phyloP scores from a whole-genome alignment of 2,888 invertebrate species.

The Aplocera efformata region DNA sequence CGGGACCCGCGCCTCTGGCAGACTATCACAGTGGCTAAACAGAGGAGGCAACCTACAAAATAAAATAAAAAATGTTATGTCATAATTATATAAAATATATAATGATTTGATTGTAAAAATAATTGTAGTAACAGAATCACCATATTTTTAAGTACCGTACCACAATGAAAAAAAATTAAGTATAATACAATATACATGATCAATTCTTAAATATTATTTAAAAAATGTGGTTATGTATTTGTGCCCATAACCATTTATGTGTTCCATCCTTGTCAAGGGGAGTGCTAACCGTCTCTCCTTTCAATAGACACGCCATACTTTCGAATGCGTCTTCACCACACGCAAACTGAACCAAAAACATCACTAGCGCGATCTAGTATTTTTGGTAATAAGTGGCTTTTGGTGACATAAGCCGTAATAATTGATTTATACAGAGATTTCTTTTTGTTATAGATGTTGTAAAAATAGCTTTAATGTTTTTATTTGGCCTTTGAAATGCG shows the following conservation, averaged over 20 bases:
- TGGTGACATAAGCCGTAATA: too few species aligned
- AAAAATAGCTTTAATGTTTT: too few species aligned
- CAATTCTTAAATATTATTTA: too few species aligned
- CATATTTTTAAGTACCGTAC: too few species aligned
- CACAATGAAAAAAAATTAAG: too few species aligned
- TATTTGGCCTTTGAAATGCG: too few species aligned
- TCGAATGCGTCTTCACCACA: neutral
- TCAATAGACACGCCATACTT: conserved; percentile 89
- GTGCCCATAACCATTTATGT: conserved; percentile 36
- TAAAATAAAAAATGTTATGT: too few species aligned
- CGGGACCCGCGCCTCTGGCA: conserved; percentile 65
- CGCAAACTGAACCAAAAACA: neutral
- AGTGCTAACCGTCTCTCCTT: conserved; percentile 99
- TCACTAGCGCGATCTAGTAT: conserved; percentile 12
- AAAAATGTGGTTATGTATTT: conserved; percentile 4
- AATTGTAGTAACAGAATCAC: too few species aligned
- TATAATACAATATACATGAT: too few species aligned
- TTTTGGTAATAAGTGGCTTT: neutral
- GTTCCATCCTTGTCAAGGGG: conserved; percentile 97
- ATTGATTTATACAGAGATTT: neutral
- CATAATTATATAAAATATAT: too few species aligned
- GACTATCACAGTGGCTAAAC: conserved; percentile 67
- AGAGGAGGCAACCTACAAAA: conserved; percentile 72
- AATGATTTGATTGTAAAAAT: too few species aligned
- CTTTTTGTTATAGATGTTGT: neutral